Evolutionary conservation across 2,797 vertebrate species (phyloP), one percentile per base, ranked within the genome.

Genomic region (Thalassophryne amazonica): DNA sequence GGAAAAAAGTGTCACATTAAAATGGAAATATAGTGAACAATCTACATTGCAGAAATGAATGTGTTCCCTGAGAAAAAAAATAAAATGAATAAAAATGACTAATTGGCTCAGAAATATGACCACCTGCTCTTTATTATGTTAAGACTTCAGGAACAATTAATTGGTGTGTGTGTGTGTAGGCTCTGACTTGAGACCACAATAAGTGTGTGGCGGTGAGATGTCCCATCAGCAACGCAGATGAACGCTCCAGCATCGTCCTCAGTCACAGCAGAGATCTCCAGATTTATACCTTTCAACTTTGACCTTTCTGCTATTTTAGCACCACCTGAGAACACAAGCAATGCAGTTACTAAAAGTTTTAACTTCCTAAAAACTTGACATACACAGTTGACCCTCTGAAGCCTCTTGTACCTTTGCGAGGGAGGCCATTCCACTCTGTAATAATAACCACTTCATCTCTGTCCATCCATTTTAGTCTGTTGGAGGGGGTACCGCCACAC

Each of bases 361-460:
- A 2, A 15, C 48, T 31, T 12, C 3, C 13, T n/a, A n/a, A n/a
- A n/a, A n/a, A n/a, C n/a, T n/a, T n/a, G n/a, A n/a, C n/a, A n/a
- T n/a, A n/a, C n/a, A n/a, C n/a, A n/a, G n/a, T n/a, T n/a, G n/a
- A n/a, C n/a, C n/a, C n/a, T n/a, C n/a, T n/a, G n/a, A n/a, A n/a
- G n/a, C n/a, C n/a, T n/a, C 27, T 22, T 13, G 14, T 28, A 88
- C 86, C 76, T 61, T 0, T 82, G 1, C 0, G 0, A 0, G 0
- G 0, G 0, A 0, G 0, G 17, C 69, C 38, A 0, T 0, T 0
- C 4, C 0, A 61, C 0, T 0, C 0, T 0, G 0, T 0, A 2
- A 11, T 0, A 0, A 0, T 0, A 6, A 89, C 23, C 0, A 0
- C 0, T 0, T 0, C 0, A 0, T 0, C 0, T 0, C 6, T 1